Conservation (phyloP, 2,888 invertebrate genomes). For the Branchinecta sandiegonensis region DNA sequence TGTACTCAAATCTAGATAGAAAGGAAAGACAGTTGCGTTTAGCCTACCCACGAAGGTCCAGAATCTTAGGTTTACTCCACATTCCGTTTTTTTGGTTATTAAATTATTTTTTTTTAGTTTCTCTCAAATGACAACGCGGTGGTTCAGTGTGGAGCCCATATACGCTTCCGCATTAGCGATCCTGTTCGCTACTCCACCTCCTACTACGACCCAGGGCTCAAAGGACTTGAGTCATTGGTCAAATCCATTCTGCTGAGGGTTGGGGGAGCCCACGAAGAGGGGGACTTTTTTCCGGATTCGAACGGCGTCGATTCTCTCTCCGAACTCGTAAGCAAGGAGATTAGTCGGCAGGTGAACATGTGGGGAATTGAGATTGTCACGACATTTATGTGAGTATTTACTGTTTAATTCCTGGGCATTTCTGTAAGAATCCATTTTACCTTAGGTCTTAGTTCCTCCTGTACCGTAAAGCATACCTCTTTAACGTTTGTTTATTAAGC, state of each 20-base stretch:
- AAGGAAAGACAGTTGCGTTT: no score
- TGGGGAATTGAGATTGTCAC: conserved; percentile 15
- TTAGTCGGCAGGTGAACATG: conserved; percentile 3
- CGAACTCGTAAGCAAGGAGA: background rate
- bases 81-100: background rate
- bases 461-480: no score
- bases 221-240: background rate
- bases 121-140: conserved; percentile 1
- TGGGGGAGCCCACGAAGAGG: background rate
- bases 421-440: no score
- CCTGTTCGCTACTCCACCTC: conserved; percentile 2
- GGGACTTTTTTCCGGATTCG: background rate
- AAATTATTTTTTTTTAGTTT: background rate
- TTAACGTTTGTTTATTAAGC: no score
- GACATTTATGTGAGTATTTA: background rate
- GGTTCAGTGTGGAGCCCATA: conserved; percentile 3
- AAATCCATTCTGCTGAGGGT: background rate
- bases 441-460: no score
- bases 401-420: background rate
- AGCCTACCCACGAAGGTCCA: no score
- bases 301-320: background rate
- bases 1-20: no score
- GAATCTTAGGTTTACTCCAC: no score
- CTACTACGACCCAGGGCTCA: background rate
- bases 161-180: conserved; percentile 10